Base-by-base conservation (phyloP, 2,797 vertebrate species). In the Petrocephalus schoutedeni region DNA sequence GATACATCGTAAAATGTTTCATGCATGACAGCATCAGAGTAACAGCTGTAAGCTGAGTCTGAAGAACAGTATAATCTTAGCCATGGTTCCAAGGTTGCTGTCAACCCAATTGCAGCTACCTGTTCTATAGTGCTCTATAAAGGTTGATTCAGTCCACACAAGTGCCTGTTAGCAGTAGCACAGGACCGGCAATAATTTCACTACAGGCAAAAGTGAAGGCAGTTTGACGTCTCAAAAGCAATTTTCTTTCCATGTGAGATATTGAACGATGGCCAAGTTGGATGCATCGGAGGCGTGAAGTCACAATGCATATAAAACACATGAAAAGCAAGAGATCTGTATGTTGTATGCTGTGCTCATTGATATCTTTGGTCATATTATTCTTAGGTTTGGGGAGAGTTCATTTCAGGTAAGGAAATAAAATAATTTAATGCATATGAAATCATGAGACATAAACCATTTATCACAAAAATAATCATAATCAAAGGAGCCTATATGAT, bases 351-450 rank as follows among this genome's bases (percentile, higher is more conserved):
- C 74, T 80, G 41, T n/a, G 36, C 7, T 49, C 41, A 49, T 2
- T 80, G 74, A 80, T 49, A 80, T 80, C 71, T 16, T n/a, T 32
- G 71, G 71, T 77, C 19, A 16, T 80, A n/a, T 80, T 80, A 80
- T 49, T 9, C 5, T 45, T 80, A 80, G 2, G 32, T 7, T 77
- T 5, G 1, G 36, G 36, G 32, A 71, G 16, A 80, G 19, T n/a
- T 80, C n/a, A 80, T 80, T 49, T 45, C 36, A 49, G 74, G 41
- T 80, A 45, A 74, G 74, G 41, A 80, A 80, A 80, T 36, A 49
- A 41, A 80, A 49, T 80, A 80, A 49, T 80, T 49, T 8, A 80
- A 21, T 80, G 19, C 16, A 80, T 80, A 45, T 80, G 14, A 80
- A n/a, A 45, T 80, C 41, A 49, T 80, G 8, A 80, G 49, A 45